Base-by-base conservation (phyloP, 37 sponge, comb jelly and placozoan genomes). In the Beroe forskalii region DNA sequence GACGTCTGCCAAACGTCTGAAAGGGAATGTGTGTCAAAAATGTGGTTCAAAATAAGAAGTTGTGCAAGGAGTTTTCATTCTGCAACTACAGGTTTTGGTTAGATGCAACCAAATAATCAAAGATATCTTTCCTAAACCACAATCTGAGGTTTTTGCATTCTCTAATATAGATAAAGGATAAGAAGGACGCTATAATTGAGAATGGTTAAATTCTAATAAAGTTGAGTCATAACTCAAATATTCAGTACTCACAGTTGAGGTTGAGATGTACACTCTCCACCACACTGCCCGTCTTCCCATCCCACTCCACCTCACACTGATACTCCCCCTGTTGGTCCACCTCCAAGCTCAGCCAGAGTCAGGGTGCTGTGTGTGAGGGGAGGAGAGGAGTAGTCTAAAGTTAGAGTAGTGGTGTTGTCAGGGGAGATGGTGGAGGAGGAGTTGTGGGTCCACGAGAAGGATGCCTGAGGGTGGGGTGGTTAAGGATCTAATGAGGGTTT, bases 1-100 rank as follows among this genome's bases (percentile, higher is more conserved):
- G 72, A 69, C 72, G 72, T 69, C 38, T 32, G 27, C 72, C 72
- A 69, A 33, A 69, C 72, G 72, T 69, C 72, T 69, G 72, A 32
- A 36, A 36, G 19, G 14, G 25, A 20, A 63, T n/a, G n/a, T n/a
- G n/a, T n/a, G n/a, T n/a, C n/a, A n/a, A n/a, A n/a, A n/a, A n/a
- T n/a, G n/a, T n/a, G n/a, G n/a, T n/a, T n/a, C n/a, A n/a, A n/a
- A n/a, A n/a, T n/a, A n/a, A n/a, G n/a, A n/a, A n/a, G n/a, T n/a
- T n/a, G n/a, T n/a, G n/a, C n/a, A n/a, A n/a, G n/a, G n/a, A n/a
- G n/a, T n/a, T n/a, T n/a, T n/a, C n/a, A n/a, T n/a, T n/a, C n/a
- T n/a, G n/a, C n/a, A n/a, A n/a, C n/a, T n/a, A n/a, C n/a, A n/a
- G n/a, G n/a, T n/a, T n/a, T n/a, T n/a, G n/a, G n/a, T n/a, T n/a